Evolutionary conservation across 2,888 invertebrate species (phyloP), one percentile per base, ranked within the genome.

Genomic region (Lypha dubia): DNA sequence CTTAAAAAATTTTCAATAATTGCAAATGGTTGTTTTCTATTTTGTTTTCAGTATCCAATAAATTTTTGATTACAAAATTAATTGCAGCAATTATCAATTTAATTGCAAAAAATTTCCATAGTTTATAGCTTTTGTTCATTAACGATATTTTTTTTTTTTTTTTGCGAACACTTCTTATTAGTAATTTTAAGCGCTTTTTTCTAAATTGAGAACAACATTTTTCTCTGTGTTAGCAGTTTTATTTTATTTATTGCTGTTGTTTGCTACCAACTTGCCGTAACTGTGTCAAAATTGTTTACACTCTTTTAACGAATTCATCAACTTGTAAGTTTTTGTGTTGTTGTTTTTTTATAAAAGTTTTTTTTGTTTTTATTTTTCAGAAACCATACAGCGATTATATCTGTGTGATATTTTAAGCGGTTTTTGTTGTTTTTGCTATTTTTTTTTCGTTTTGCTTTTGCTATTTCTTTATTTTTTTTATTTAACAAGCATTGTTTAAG

Each of bases 271-370:
- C 41, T 74, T 76, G 41, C 32, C 83, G 68, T 79, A 79, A 83
- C 74, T 79, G 83, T 79, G 79, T 83, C 74, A 83, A 75, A 83
- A 70, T 70, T 83, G 44, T 83, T 65, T 70, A 65, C 53, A 28
- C 46, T 63, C 56, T 68, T 68, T 70, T 46, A 41, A 58, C 49
- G n/a, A 56, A 82, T 60, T 71, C 67, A 67, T 76, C 17, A 76
- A 67, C 56, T 53, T 65, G 38, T 60, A n/a, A n/a, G n/a, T 67
- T 5, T 46, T 67, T 68, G 56, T 70, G 70, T 53, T 63, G 5
- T 11, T 38, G 13, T 38, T 38, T 38, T n/a, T n/a, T n/a, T n/a
- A n/a, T n/a, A n/a, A n/a, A n/a, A 32, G 5, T 44, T 44, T 71
- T 56, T 53, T 3, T 74, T 53, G 41, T 22, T 63, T 15, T 51